phyloP scores from a whole-genome alignment of 2,113 vertebrate genomes.

The Hyperopisus bebe region DNA sequence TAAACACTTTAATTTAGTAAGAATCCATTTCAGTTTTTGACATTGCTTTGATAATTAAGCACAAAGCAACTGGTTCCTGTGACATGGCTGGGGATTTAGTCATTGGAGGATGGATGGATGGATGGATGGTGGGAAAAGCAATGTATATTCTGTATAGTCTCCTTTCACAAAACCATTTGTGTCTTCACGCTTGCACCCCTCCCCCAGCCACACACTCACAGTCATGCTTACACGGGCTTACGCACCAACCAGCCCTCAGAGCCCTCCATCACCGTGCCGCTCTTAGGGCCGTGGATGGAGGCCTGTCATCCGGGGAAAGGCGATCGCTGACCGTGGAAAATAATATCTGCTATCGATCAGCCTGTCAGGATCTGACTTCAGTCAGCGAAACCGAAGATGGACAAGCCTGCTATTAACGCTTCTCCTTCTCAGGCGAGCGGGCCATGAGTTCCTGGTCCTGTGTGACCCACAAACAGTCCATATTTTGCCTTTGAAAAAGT shows the following conservation, averaged over 20 bases:
- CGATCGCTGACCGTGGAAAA: constrained; percentile 67
- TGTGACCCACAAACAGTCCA: not conserved
- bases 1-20: not conserved
- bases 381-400: constrained; percentile 53
- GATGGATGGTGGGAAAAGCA: not conserved
- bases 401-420: constrained; percentile 51
- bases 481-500: not conserved
- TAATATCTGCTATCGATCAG: constrained; percentile 66
- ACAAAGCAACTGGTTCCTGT: not conserved
- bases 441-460: not conserved
- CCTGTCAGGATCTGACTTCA: constrained; percentile 54
- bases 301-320: constrained; percentile 56
- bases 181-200: not conserved
- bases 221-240: not conserved
- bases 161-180: not conserved
- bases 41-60: not conserved
- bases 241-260: not conserved
- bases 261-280: constrained; percentile 19
- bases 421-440: not conserved
- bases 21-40: not conserved
- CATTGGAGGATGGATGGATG: not conserved
- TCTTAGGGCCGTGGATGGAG: not conserved
- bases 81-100: not conserved
- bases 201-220: not conserved
- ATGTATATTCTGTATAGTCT: not conserved